phyloP scores from a whole-genome alignment of 2,888 invertebrate species.

The Alitta virens region DNA sequence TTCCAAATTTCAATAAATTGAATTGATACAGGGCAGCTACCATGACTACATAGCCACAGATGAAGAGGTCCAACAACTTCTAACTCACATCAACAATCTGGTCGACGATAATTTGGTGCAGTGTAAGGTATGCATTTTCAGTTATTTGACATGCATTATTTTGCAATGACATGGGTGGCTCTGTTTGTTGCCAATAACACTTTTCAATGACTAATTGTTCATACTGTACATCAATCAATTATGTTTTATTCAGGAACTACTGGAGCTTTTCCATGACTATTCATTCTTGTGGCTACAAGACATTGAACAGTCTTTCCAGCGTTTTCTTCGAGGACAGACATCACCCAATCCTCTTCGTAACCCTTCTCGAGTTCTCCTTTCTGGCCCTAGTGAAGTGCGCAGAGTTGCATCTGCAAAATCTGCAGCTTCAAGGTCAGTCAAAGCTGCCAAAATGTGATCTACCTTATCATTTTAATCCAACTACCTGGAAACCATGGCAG shows the following conservation, averaged over 20 bases:
- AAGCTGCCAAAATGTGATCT: no score
- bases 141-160: no score
- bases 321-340: slow-evolving; percentile 48
- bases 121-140: slow-evolving; percentile 49
- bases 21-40: slow-evolving; percentile 45
- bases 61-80: slow-evolving; percentile 48
- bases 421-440: slow-evolving; percentile 15
- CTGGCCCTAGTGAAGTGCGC: slow-evolving; percentile 18
- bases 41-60: slow-evolving; percentile 51
- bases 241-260: slow-evolving; percentile 17
- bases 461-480: no score
- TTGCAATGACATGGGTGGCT: no score
- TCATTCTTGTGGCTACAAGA: slow-evolving; percentile 54
- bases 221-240: no score
- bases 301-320: slow-evolving; percentile 52
- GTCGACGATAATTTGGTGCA: slow-evolving; percentile 51
- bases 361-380: slow-evolving; percentile 29
- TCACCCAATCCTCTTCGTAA: slow-evolving; percentile 48
- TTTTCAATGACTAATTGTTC: no score
- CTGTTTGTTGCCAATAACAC: no score
- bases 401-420: slow-evolving; percentile 20
- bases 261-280: slow-evolving; percentile 44
- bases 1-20: neutral
- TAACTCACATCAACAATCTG: slow-evolving; percentile 44
- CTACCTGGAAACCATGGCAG: no score